Evolutionary conservation across 37 sponge, comb jelly and placozoan species (phyloP), one percentile per base, ranked within the genome.

Genomic region (Sycon ciliatum): DNA sequence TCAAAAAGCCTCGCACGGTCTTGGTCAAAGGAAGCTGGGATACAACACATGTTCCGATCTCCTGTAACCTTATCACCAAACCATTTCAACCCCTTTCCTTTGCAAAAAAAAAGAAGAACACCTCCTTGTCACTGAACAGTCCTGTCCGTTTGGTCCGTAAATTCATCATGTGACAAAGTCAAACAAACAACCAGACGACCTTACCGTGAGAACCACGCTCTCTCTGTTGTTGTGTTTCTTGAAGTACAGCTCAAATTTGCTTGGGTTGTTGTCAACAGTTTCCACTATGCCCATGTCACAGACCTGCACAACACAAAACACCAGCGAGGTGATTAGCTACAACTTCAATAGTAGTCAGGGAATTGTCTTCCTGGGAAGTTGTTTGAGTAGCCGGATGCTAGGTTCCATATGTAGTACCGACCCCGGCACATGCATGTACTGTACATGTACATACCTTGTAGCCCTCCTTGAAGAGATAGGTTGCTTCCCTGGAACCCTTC

Each of bases 211-310:
- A 16, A 67, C 33, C 9, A 81, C 37, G 1, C 56, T 63, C 38
- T 74, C 62, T 62, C 82, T 82, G 64, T 72, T 56, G 36, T 71
- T 55, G 57, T 82, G 82, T 65, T 68, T 82, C 31, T 32, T 57
- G 23, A 67, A 40, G 7, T 23, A 60, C 20, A 89, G 77, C 37
- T 82, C 80, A 76, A 89, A 89, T 37, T 82, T 46, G 22, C 56
- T 65, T 1, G 82, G 76, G 55, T 82, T 79, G 5, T 83, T 83
- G 9, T 46, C 28, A 3, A 85, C 36, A 31, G 71, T 74, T 65
- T 89, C 90, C 7, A 80, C n/a, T 70, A 89, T 24, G 18, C 71
- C 56, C 54, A 83, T 67, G 24, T 85, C 90, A 29, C 35, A 70
- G 0, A 82, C 74, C 90, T 89, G 57, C n/a, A 13, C 13, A 26